Evolutionary conservation across 2,888 invertebrate genomes (phyloP), one percentile per base, ranked within the genome.

Genomic region (Oscheius onirici): DNA sequence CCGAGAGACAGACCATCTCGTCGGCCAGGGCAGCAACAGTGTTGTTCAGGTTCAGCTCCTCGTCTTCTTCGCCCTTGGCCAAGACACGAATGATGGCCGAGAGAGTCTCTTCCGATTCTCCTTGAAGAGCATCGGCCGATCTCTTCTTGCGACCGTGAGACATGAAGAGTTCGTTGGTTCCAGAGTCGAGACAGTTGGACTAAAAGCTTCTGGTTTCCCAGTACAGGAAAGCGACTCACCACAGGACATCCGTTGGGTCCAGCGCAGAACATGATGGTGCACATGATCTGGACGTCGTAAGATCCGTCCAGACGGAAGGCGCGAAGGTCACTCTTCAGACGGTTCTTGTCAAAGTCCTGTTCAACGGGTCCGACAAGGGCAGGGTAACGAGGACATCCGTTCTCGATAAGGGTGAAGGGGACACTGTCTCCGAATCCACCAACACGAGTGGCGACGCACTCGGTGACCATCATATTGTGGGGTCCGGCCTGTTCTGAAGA

Each of bases 381-480:
- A 20, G 87, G 87, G 71, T 87, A 87, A 34, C 87, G 77, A 11
- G 86, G 86, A 51, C 87, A 87, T 24, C 86, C 86, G 52, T 86
- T 86, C 72, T 88, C 87, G 55, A 88, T 87, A 58, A 87, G 83
- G 41, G 85, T 84, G 80, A 87, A 87, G 20, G 87, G 87, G 17
- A 87, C 85, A 26, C 81, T 73, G 60, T 87, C 86, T 55, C 87
- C 87, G 71, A 80, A 83, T 51, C 87, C 87, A 8, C 87, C 87
- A 55, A 86, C 83, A 40, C 87, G 76, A 10, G 83, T 87, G 22
- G 87, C 87, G n/a, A 83, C 83, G 72, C 87, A 87, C 60, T 87
- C 87, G 65, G 88, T 85, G 40, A 87, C 76, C 87, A 87, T 87
- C 87, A 87, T 88, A 73, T 87, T 88, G 77, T 86, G 85, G 8